A percentile compares a stretch with the other conserved stretches of the same genome.
phyloP scores from a whole-genome alignment of 2,797 vertebrate species.

The Tapirus indicus region DNA sequence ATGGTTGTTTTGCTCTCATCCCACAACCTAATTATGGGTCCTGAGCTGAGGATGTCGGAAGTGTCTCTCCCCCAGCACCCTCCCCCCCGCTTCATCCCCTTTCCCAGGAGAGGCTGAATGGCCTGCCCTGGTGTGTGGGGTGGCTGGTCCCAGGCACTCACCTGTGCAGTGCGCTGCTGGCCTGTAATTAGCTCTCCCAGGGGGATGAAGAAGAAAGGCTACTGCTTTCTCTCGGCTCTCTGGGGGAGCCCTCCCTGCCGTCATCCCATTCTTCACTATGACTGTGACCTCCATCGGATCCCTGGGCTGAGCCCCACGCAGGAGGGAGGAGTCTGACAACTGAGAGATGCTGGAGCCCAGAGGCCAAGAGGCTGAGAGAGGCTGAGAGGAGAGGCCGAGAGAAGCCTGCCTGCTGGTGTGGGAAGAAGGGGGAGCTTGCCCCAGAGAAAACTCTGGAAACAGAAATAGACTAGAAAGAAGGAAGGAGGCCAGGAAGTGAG shows the following conservation, averaged over 20 bases:
- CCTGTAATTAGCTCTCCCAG: constrained; percentile 69
- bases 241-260: neutral
- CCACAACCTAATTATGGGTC: constrained; percentile 83
- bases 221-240: constrained; percentile 28
- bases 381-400: neutral
- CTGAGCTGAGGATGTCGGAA: constrained; percentile 65
- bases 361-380: neutral
- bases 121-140: neutral
- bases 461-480: constrained; percentile 78
- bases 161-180: constrained; percentile 63
- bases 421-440: constrained; percentile 27
- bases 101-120: constrained; percentile 33
- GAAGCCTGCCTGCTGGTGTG: neutral
- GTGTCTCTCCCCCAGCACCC: constrained; percentile 50
- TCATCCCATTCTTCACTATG: constrained; percentile 34
- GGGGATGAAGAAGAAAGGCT: constrained; percentile 3
- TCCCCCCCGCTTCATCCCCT: neutral
- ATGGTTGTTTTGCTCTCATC: constrained; percentile 81
- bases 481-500: constrained; percentile 73
- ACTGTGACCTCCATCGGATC: neutral
- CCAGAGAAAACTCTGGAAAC: constrained; percentile 63
- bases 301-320: neutral
- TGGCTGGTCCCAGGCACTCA: constrained; percentile 47
- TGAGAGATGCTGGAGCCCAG: constrained; percentile 1
- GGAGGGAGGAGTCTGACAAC: neutral